Evolutionary conservation across 1,140 invertebrate species (phyloP).

Genomic region (Ostrea denselamellosa): DNA sequence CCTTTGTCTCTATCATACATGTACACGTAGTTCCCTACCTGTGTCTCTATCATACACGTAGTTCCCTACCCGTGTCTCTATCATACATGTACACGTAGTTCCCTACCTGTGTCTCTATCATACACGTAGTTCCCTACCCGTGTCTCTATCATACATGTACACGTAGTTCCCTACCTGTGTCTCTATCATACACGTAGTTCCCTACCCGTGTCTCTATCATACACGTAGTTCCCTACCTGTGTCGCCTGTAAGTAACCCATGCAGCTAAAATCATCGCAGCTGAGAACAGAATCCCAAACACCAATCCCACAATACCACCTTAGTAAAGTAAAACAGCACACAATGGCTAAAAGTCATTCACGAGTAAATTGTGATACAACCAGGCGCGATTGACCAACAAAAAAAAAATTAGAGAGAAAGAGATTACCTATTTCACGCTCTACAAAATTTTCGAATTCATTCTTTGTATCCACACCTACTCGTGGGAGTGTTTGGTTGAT

Average conservation of each 20-base stretch:
- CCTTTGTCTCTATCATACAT: too few relatives aligned
- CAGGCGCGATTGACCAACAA: too few relatives aligned
- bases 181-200: too few relatives aligned
- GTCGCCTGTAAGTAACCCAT: not conserved
- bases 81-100: too few relatives aligned
- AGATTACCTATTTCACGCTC: conserved; percentile 21
- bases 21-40: too few relatives aligned
- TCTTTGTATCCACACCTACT: not conserved
- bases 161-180: too few relatives aligned
- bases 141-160: too few relatives aligned
- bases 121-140: too few relatives aligned
- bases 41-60: too few relatives aligned
- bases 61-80: too few relatives aligned
- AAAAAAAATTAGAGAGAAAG: conserved; percentile 5
- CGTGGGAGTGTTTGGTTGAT: not conserved
- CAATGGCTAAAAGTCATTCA: not conserved
- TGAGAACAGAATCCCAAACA: not conserved
- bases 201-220: too few relatives aligned
- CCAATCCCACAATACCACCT: conserved; percentile 21
- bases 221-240: not conserved
- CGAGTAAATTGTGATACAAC: not conserved
- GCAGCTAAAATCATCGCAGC: conserved; percentile 1
- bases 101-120: too few relatives aligned
- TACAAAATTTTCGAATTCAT: conserved; percentile 16
- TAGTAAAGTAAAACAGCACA: not conserved